Evolutionary conservation across 2,888 invertebrate genomes (phyloP).

Genomic region (Drosophila seclusa): DNA sequence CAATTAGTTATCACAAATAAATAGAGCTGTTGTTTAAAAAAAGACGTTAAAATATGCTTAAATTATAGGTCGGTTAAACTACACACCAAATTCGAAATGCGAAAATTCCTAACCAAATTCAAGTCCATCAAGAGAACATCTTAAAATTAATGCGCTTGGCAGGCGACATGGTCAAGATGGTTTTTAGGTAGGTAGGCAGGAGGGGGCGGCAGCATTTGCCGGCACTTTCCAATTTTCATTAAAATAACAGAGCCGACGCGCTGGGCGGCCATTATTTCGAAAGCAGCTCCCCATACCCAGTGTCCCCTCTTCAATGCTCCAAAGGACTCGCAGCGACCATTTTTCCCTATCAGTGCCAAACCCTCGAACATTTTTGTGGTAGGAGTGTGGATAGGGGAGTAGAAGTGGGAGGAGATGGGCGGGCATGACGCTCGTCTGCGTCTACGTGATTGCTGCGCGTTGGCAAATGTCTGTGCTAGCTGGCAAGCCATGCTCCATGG

Average conservation of each 20-base stretch:
- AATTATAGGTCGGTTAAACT: not conserved
- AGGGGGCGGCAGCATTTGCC: conserved; percentile 59
- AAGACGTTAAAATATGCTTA: not conserved
- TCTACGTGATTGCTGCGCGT: conserved; percentile 75
- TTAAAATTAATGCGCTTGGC: conserved; percentile 50
- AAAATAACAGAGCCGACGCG: conserved; percentile 79
- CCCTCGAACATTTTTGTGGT: conserved; percentile 19
- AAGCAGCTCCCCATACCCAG: conserved; percentile 29
- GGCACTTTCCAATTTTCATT: conserved; percentile 83
- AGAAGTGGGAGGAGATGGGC: conserved; percentile 1
- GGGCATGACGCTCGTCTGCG: conserved; percentile 38
- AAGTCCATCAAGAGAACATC: conserved; percentile 42
- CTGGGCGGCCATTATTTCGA: conserved; percentile 53
- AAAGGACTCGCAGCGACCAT: conserved; percentile 9
- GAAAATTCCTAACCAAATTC: conserved; percentile 24
- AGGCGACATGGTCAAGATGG: conserved; percentile 59
- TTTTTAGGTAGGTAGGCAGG: conserved; percentile 4
- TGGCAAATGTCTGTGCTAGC: conserved; percentile 54
- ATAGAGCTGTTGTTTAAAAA: not conserved
- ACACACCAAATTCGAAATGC: not conserved
- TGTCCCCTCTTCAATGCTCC: not conserved
- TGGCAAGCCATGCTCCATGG: conserved; percentile 46
- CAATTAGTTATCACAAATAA: not conserved
- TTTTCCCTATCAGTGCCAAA: conserved; percentile 52
- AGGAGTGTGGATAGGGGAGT: not conserved